phyloP scores from a whole-genome alignment of 1,140 invertebrate species.

The Nylanderia fulva region DNA sequence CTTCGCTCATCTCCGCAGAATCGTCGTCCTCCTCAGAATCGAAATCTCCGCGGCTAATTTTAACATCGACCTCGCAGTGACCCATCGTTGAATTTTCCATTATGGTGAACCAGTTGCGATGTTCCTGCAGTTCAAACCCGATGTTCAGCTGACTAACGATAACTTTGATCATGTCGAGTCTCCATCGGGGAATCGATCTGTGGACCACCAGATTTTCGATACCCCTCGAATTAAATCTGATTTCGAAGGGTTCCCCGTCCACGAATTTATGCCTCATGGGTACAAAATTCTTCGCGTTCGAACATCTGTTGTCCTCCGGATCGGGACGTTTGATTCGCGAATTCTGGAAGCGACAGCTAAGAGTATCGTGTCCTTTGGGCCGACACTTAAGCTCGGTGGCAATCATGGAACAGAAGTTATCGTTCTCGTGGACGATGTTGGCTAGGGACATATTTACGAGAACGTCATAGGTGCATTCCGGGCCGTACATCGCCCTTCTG shows the following conservation, averaged over 20 bases:
- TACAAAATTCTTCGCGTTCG: slow-evolving; percentile 51
- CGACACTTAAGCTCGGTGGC: slow-evolving; percentile 58
- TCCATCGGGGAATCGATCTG: slow-evolving; percentile 63
- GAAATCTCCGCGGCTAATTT: not conserved
- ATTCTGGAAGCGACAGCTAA: slow-evolving; percentile 54
- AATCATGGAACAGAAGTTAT: slow-evolving; percentile 54
- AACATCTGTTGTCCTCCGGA: not conserved
- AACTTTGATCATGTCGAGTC: slow-evolving; percentile 72
- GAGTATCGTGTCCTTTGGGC: slow-evolving; percentile 49
- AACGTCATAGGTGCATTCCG: slow-evolving; percentile 68
- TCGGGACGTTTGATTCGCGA: slow-evolving; percentile 16
- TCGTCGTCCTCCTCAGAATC: not conserved
- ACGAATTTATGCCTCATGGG: slow-evolving; percentile 32
- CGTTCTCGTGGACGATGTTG: slow-evolving; percentile 41
- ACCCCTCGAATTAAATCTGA: slow-evolving; percentile 68
- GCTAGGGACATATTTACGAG: slow-evolving; percentile 58
- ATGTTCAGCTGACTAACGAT: slow-evolving; percentile 70
- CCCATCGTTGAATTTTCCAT: slow-evolving; percentile 67
- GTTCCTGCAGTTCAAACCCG: slow-evolving; percentile 47
- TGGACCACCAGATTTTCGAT: slow-evolving; percentile 71
- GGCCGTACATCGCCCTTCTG: slow-evolving; percentile 45
- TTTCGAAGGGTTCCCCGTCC: slow-evolving; percentile 70
- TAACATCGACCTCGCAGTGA: slow-evolving; percentile 59
- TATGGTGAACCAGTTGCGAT: slow-evolving; percentile 35
- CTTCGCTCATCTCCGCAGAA: not conserved